Percentiles rank a stretch among this genome's conserved stretches.
phyloP scores from a whole-genome alignment of 2,113 vertebrate species.

The Cebus imitator region DNA sequence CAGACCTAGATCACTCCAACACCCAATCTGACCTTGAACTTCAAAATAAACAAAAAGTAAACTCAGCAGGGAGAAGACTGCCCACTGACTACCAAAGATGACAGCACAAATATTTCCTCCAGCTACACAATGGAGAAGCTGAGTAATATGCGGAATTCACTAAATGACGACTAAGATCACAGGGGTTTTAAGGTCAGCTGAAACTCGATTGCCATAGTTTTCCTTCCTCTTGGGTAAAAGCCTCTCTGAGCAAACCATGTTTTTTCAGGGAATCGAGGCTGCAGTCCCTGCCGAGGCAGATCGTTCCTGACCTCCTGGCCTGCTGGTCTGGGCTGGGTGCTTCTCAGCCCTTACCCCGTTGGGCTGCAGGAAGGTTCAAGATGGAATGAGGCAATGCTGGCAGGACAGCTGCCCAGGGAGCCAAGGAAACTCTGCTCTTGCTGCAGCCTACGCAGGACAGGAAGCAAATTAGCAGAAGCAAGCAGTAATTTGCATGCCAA shows the following conservation, averaged over 20 bases:
- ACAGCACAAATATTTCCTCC: constrained; percentile 39
- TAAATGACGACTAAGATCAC: constrained; percentile 51
- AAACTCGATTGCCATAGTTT: constrained; percentile 17
- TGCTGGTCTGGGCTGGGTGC: constrained; percentile 47
- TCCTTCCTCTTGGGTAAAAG: constrained; percentile 49
- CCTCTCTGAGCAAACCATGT: constrained; percentile 62
- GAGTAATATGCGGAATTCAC: constrained; percentile 64
- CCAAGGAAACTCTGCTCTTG: constrained; percentile 39
- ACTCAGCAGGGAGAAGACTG: constrained; percentile 43
- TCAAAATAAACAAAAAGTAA: background rate
- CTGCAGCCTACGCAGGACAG: background rate
- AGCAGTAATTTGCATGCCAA: constrained; percentile 40
- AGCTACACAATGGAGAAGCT: constrained; percentile 64
- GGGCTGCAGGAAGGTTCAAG: constrained; percentile 62
- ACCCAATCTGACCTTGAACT: background rate
- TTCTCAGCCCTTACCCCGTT: constrained; percentile 54
- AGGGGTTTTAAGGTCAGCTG: constrained; percentile 71
- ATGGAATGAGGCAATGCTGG: constrained; percentile 76
- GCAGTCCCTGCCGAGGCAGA: constrained; percentile 68
- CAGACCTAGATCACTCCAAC: background rate
- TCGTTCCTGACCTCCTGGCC: constrained; percentile 63
- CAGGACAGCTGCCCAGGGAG: constrained; percentile 55
- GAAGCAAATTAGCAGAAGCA: constrained; percentile 51
- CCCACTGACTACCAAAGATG: constrained; percentile 23
- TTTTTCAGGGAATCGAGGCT: constrained; percentile 62